A percentile compares a stretch with the other conserved stretches of the same genome.
Evolutionary conservation across 2,113 vertebrate genomes (phyloP).

Genomic region (Macaca nemestrina): DNA sequence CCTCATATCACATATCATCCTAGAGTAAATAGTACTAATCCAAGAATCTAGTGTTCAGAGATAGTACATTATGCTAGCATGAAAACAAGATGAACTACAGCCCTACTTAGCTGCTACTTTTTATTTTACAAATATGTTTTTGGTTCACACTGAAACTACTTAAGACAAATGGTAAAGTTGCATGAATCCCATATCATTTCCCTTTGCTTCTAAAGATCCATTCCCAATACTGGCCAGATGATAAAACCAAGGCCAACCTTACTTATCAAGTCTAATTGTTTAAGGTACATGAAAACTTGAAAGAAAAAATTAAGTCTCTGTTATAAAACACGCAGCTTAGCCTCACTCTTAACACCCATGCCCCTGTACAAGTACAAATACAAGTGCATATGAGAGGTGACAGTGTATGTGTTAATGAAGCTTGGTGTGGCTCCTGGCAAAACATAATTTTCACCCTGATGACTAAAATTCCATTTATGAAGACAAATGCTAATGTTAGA

Average conservation of each 20-base stretch:
- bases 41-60: neutral
- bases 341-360: neutral
- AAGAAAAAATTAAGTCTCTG: neutral
- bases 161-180: neutral
- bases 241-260: neutral
- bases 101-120: neutral
- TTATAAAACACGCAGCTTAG: neutral
- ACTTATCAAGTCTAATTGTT: neutral
- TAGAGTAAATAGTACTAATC: neutral
- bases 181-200: neutral
- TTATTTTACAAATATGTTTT: neutral
- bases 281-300: neutral
- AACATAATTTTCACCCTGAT: neutral
- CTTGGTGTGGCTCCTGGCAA: neutral
- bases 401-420: fast-evolving
- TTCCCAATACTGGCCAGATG: neutral
- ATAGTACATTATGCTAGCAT: neutral
- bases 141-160: neutral
- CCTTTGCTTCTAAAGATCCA: neutral
- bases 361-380: neutral
- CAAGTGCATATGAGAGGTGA: fast-evolving
- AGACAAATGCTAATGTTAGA: neutral
- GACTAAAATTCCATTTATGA: neutral
- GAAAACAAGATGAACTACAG: neutral
- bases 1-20: neutral